Evolutionary conservation across 2,113 vertebrate genomes (phyloP).

Genomic region (Rissa tridactyla): DNA sequence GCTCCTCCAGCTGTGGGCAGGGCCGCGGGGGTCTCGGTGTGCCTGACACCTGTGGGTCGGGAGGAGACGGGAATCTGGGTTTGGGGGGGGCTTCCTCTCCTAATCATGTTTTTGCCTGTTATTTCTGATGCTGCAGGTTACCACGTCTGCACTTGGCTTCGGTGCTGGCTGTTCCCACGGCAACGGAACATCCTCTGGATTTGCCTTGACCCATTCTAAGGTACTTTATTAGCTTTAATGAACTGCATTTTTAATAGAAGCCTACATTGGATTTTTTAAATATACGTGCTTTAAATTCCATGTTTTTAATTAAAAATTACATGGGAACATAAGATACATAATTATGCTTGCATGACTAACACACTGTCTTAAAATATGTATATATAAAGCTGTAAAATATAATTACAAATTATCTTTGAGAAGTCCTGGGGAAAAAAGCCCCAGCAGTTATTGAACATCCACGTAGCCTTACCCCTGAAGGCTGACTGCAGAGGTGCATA

Average conservation of each 20-base stretch:
- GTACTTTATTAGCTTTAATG: background rate
- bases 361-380: background rate
- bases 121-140: background rate
- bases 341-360: background rate
- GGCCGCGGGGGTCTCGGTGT: fast-evolving
- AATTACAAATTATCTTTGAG: background rate
- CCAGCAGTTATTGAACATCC: background rate
- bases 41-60: fast-evolving
- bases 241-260: background rate
- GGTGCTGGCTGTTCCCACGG: slow-evolving; percentile 10
- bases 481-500: background rate
- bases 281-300: background rate
- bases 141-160: background rate
- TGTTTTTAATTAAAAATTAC: slow-evolving; percentile 2
- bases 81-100: background rate
- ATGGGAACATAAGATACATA: background rate
- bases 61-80: fast-evolving
- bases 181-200: background rate
- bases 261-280: background rate
- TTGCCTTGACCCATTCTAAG: background rate
- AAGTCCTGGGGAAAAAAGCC: background rate
- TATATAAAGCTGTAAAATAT: background rate
- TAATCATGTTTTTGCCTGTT: fast-evolving
- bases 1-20: background rate
- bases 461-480: background rate